These are phyloP conservation scores for Athene noctua DNA, from an alignment of 2,113 vertebrate genomes.

Conservation along the genomic window DNA sequence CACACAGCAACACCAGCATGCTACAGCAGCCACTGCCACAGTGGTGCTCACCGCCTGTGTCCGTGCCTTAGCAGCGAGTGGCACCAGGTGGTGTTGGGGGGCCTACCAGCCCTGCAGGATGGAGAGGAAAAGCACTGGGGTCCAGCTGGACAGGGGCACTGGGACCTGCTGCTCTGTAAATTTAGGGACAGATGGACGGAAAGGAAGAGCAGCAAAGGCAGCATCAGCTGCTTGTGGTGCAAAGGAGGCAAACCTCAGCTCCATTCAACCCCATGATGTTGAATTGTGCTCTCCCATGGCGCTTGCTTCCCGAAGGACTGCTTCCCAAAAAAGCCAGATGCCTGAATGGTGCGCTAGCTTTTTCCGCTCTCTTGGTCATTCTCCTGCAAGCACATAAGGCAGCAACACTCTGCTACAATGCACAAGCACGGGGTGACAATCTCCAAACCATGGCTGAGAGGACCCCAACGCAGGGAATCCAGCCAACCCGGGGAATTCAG, in stretches of 20 bases:
- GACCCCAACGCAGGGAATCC: rapidly evolving
- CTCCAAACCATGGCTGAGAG: rapidly evolving
- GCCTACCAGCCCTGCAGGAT: rapidly evolving
- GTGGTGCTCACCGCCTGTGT: rapidly evolving
- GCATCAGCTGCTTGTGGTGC: rapidly evolving
- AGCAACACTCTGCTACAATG: rapidly evolving
- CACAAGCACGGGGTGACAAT: not conserved
- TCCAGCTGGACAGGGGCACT: not conserved
- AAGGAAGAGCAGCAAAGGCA: not conserved
- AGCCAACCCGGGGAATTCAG: not conserved
- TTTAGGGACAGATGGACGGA: not conserved
- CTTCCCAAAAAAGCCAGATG: not conserved
- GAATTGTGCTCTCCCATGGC: not conserved
- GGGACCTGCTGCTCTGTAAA: not conserved
- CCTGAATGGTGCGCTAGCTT: not conserved
- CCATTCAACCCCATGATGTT: rapidly evolving
- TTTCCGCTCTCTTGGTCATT: not conserved
- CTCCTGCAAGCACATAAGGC: not conserved
- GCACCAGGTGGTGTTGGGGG: not conserved
- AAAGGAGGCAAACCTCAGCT: not conserved
- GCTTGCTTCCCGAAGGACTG: not conserved
- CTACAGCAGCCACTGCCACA: not conserved
- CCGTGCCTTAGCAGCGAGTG: rapidly evolving
- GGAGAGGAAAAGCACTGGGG: rapidly evolving
- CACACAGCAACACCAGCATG: rapidly evolving